phyloP scores from a whole-genome alignment of 1,140 invertebrate species.

The Megalopta genalis region DNA sequence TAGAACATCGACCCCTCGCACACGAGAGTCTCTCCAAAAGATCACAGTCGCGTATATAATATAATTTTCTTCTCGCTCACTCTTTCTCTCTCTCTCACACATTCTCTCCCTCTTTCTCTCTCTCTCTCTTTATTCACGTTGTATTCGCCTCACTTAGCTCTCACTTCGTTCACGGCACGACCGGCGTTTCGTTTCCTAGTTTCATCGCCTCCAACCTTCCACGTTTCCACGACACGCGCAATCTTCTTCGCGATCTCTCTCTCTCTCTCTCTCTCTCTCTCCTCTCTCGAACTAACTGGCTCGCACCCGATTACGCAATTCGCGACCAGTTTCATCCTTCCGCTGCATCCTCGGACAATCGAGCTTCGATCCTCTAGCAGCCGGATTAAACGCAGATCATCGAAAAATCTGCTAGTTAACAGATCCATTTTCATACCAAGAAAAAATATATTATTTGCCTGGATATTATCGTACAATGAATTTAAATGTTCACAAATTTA shows the following conservation, averaged over 20 bases:
- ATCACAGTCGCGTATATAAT: conserved; percentile 66
- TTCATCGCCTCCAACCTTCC: not conserved
- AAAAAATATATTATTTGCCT: too few species aligned
- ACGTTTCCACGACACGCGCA: not conserved
- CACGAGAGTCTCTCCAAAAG: conserved; percentile 61
- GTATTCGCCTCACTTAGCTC: conserved; percentile 32
- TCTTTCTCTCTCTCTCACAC: not conserved
- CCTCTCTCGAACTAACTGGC: not conserved
- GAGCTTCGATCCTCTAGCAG: too few species aligned
- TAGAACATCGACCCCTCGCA: conserved; percentile 59
- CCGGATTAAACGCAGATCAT: too few species aligned
- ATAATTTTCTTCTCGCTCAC: conserved; percentile 38
- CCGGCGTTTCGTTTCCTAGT: conserved; percentile 24
- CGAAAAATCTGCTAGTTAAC: too few species aligned
- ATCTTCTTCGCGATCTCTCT: not conserved
- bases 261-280: not conserved
- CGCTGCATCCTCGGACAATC: too few species aligned
- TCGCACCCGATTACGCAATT: conserved; percentile 34
- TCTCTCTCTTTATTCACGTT: conserved; percentile 17
- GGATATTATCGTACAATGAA: too few species aligned
- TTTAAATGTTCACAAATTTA: too few species aligned
- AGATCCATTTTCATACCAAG: too few species aligned
- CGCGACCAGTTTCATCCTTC: conserved; percentile 11
- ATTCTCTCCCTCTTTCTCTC: not conserved
- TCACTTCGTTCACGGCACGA: conserved; percentile 29